Conservation (phyloP, 1,140 invertebrate species). For the Notospermus geniculatus region DNA sequence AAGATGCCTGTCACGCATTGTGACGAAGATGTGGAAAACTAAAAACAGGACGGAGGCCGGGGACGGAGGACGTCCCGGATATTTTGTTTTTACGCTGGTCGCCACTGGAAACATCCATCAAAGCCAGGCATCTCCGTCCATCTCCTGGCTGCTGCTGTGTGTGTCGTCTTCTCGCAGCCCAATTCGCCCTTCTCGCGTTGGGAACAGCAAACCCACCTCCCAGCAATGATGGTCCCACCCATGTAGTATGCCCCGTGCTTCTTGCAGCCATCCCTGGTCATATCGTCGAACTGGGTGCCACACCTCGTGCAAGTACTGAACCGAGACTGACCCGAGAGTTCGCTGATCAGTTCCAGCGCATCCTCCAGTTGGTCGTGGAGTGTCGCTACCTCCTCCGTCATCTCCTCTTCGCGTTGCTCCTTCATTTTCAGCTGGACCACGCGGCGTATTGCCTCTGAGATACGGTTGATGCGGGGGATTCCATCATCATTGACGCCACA, state of each 20-base stretch:
- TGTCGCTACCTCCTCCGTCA: conserved; percentile 7
- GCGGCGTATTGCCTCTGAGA: conserved; percentile 8
- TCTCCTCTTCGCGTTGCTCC: neutral
- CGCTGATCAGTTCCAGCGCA: conserved; percentile 12
- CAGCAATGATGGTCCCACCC: conserved; percentile 12
- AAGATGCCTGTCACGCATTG: too few relatives aligned
- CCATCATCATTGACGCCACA: conserved; percentile 1
- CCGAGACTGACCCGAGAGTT: neutral
- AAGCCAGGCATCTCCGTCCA: too few relatives aligned
- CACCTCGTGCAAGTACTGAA: conserved; percentile 15
- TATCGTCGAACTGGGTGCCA: conserved; percentile 10
- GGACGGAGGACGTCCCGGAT: too few relatives aligned
- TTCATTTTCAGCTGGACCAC: neutral
- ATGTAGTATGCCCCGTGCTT: conserved; percentile 18
- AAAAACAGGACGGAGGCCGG: too few relatives aligned
- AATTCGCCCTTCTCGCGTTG: neutral
- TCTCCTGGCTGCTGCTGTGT: neutral
- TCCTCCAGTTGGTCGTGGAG: conserved; percentile 4
- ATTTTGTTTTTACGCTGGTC: too few relatives aligned
- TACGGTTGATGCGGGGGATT: conserved; percentile 8
- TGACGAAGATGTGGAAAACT: too few relatives aligned
- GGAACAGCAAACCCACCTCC: conserved; percentile 17
- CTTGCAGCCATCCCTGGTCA: conserved; percentile 1
- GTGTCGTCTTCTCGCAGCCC: conserved; percentile 10
- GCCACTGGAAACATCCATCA: too few relatives aligned